A percentile compares a stretch with the other conserved stretches of the same genome.
phyloP scores from a whole-genome alignment of 1,140 invertebrate genomes.

The Diachasmimorpha longicaudata region DNA sequence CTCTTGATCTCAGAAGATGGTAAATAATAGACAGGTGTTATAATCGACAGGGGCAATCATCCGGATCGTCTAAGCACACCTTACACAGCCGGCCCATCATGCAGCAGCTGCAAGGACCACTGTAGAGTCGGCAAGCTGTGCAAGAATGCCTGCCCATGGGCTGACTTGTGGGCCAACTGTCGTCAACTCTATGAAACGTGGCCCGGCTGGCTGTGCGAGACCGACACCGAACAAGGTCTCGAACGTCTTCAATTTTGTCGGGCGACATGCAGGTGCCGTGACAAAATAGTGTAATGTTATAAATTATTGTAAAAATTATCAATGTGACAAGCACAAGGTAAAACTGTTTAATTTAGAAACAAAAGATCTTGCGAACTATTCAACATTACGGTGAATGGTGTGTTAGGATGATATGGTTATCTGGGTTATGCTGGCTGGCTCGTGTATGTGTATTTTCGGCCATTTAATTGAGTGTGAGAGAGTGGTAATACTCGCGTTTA shows the following conservation, averaged over 20 bases:
- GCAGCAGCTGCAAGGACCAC: constrained; percentile 69
- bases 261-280: constrained; percentile 75
- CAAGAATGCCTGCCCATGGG: constrained; percentile 74
- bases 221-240: constrained; percentile 63
- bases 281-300: constrained; percentile 54
- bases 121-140: constrained; percentile 73
- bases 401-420: no score
- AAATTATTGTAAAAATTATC: neutral
- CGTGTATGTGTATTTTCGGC: no score
- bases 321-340: neutral
- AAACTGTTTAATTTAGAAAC: neutral
- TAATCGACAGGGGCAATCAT: constrained; percentile 72
- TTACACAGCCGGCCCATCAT: constrained; percentile 71
- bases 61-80: constrained; percentile 68
- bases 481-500: neutral
- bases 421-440: no score
- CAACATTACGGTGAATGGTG: no score
- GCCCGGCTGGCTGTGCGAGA: constrained; percentile 70
- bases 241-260: constrained; percentile 68
- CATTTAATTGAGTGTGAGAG: neutral
- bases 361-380: neutral
- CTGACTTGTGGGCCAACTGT: constrained; percentile 78
- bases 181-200: constrained; percentile 66
- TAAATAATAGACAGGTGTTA: constrained; percentile 28
- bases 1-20: no score